A percentile compares a stretch with the other conserved stretches of the same genome.
These are phyloP conservation scores for Saturnia japonica DNA, from an alignment of 2,888 invertebrate genomes.

Conservation along the genomic window DNA sequence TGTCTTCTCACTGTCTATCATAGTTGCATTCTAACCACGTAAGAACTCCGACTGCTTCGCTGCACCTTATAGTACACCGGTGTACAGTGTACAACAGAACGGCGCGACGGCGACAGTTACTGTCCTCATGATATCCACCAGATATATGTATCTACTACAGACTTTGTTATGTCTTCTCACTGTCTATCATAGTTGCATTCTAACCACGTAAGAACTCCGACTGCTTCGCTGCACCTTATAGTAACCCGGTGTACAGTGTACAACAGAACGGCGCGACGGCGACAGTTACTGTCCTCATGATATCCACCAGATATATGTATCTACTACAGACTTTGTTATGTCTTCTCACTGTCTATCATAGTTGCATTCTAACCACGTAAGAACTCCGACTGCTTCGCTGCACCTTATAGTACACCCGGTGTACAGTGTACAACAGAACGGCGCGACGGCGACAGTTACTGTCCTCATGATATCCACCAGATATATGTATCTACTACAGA, in stretches of 20 bases:
- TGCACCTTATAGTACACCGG: neutral
- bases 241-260: neutral
- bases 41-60: neutral
- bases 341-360: neutral
- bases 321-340: neutral
- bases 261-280: neutral
- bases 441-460: neutral
- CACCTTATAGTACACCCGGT: no score
- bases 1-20: neutral
- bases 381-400: neutral
- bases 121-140: neutral
- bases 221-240: neutral
- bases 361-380: neutral
- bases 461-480: neutral
- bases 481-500: neutral
- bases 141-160: neutral
- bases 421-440: neutral
- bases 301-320: neutral
- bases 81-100: neutral
- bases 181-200: neutral
- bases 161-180: neutral
- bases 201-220: neutral
- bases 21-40: neutral
- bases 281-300: neutral
- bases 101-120: neutral